phyloP scores from a whole-genome alignment of 2,113 vertebrate genomes.

The Castor canadensis region DNA sequence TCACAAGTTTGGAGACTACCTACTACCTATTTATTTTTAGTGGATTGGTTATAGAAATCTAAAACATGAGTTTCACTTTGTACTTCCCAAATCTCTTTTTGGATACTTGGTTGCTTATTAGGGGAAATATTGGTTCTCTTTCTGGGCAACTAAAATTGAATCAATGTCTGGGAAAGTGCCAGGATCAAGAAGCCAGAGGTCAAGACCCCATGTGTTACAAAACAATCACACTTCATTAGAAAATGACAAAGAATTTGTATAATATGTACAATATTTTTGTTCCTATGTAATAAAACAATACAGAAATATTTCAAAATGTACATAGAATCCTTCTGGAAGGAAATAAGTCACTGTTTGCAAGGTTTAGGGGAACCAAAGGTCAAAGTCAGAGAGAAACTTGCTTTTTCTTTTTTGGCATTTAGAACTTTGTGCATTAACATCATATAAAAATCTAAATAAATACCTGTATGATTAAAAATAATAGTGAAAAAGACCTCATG shows the following conservation, averaged over 20 bases:
- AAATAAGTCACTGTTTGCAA: too few relatives aligned
- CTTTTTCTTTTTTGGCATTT: not conserved
- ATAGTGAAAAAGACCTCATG: too few relatives aligned
- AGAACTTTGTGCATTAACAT: not conserved
- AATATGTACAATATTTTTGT: not conserved
- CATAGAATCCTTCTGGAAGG: not conserved
- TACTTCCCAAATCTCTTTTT: not conserved
- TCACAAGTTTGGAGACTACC: not conserved
- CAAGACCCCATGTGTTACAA: not conserved
- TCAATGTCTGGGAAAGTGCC: not conserved
- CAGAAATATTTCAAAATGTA: not conserved
- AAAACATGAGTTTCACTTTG: not conserved
- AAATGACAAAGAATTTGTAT: not conserved
- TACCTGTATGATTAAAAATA: not conserved
- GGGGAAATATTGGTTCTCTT: not conserved
- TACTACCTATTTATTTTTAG: not conserved
- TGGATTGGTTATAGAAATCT: not conserved
- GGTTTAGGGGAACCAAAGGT: too few relatives aligned
- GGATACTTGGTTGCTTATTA: not conserved
- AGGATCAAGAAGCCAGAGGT: not conserved
- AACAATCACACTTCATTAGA: not conserved
- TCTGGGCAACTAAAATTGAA: not conserved
- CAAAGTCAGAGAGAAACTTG: accelerated
- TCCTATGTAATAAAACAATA: not conserved
- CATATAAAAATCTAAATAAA: not conserved